phyloP scores from a whole-genome alignment of 2,113 vertebrate species.

The Porphyrio hochstetteri region DNA sequence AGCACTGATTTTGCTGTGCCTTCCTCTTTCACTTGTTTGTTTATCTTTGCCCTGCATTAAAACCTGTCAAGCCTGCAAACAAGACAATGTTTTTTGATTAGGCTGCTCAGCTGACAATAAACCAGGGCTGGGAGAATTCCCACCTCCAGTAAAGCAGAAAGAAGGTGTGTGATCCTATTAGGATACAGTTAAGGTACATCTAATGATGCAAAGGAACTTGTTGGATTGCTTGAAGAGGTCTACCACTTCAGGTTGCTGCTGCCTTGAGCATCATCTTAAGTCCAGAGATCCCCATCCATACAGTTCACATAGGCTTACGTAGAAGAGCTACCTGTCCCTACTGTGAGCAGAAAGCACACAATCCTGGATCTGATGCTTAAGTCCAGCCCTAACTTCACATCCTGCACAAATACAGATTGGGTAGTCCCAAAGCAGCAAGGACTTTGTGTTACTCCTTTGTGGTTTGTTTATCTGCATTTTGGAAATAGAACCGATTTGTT shows the following conservation, averaged over 20 bases:
- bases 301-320: not conserved
- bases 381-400: not conserved
- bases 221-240: not conserved
- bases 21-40: constrained; percentile 23
- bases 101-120: not conserved
- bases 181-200: not conserved
- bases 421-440: not conserved
- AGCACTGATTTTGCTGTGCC: not conserved
- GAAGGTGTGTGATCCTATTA: not conserved
- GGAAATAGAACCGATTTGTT: not conserved
- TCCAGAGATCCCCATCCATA: not conserved
- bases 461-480: not conserved
- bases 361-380: not conserved
- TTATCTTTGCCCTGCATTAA: constrained; percentile 47
- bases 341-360: not conserved
- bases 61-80: constrained; percentile 23
- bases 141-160: not conserved
- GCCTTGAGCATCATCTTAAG: not conserved
- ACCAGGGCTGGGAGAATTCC: not conserved
- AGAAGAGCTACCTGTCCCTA: not conserved
- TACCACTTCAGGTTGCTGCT: not conserved
- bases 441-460: not conserved
- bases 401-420: not conserved
- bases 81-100: constrained; percentile 44
- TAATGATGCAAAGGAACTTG: not conserved